Conservation (phyloP, 2,797 vertebrate genomes). For the Neosilurus hyrtlii region DNA sequence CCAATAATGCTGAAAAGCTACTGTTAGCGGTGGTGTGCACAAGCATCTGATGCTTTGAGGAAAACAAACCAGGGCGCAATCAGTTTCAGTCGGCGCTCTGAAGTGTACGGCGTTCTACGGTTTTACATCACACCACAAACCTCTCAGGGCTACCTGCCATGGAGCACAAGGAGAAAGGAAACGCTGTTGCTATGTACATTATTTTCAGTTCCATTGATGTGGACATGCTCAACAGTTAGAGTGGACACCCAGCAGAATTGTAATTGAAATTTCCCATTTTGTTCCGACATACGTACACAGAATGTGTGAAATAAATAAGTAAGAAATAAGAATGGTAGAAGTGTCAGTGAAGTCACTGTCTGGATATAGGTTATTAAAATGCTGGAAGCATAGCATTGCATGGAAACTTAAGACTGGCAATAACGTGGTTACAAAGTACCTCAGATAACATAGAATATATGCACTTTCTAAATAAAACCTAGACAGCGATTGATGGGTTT, state of each 20-base stretch:
- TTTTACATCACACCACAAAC: conserved; percentile 65
- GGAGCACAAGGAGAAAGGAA: conserved; percentile 71
- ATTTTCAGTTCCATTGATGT: conserved; percentile 68
- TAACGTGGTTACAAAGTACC: conserved; percentile 21
- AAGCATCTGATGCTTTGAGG: conserved; percentile 71
- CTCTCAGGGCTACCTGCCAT: conserved; percentile 69
- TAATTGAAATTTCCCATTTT: conserved; percentile 65
- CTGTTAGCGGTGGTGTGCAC: conserved; percentile 74
- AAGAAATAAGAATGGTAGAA: conserved; percentile 60
- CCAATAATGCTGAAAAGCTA: conserved; percentile 70
- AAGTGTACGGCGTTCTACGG: conserved; percentile 50
- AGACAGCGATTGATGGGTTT: conserved; percentile 8
- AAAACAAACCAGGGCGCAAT: conserved; percentile 60
- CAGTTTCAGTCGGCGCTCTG: conserved; percentile 69
- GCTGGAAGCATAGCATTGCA: conserved; percentile 47
- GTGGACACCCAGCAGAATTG: conserved; percentile 70
- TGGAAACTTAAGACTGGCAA: conserved; percentile 35
- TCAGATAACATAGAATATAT: conserved; percentile 8
- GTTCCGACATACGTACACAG: conserved; percentile 70
- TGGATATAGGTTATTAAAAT: conserved; percentile 39
- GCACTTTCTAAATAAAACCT: conserved; percentile 18
- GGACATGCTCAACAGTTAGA: conserved; percentile 76
- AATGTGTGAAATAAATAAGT: conserved; percentile 66
- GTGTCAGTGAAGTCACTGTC: conserved; percentile 49
- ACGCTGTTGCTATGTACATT: conserved; percentile 75